These are phyloP conservation scores for Cephus cinctus DNA, from an alignment of 1,140 invertebrate genomes.

Conservation along the genomic window DNA sequence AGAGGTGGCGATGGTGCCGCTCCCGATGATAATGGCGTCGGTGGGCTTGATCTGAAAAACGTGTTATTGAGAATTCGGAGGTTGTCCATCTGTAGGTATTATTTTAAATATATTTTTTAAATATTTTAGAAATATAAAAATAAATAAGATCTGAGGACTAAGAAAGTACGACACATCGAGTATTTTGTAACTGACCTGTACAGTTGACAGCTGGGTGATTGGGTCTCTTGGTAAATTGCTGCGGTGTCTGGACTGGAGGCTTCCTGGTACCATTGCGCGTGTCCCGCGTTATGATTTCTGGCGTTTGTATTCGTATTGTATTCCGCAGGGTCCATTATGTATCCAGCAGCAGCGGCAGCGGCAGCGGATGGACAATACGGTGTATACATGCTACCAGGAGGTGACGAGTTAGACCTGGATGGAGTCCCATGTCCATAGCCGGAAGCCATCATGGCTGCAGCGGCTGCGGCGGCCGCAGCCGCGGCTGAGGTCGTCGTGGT, in stretches of 20 bases:
- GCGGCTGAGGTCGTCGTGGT: constrained; percentile 42
- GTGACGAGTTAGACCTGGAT: constrained; percentile 55
- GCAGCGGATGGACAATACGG: constrained; percentile 53
- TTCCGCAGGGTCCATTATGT: constrained; percentile 53
- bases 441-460: constrained; percentile 57
- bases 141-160: too few species aligned
- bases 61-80: constrained; percentile 9
- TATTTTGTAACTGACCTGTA: constrained; percentile 40
- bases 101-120: too few species aligned
- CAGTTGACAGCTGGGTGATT: constrained; percentile 50
- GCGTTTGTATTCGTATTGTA: constrained; percentile 36
- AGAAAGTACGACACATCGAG: too few species aligned
- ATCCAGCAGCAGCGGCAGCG: constrained; percentile 53
- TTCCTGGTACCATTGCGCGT: constrained; percentile 51
- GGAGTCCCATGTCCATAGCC: constrained; percentile 54
- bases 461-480: constrained; percentile 39
- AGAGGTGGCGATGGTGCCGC: constrained; percentile 50
- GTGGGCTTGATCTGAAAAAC: constrained; percentile 51
- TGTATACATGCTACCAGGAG: constrained; percentile 57
- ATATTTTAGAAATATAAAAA: too few species aligned
- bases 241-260: constrained; percentile 48
- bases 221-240: constrained; percentile 51
- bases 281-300: constrained; percentile 36
- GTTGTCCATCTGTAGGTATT: neutral
- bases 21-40: constrained; percentile 46